Evolutionary conservation across 37 sponge, comb jelly and placozoan genomes (phyloP).

Genomic region (Aplysina aerophoba): DNA sequence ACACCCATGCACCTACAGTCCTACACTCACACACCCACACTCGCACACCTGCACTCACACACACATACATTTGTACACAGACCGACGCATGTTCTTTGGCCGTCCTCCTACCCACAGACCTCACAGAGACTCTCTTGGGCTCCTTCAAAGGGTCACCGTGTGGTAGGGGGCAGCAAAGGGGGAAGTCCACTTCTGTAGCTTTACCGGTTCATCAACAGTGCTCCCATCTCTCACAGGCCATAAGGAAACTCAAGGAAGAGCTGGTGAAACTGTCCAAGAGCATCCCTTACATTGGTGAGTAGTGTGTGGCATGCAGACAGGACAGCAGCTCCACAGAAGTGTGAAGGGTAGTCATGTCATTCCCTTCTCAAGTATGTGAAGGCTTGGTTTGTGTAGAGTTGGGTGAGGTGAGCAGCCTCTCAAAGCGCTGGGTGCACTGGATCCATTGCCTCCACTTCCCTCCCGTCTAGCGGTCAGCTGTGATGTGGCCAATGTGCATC

Average conservation of each 20-base stretch:
- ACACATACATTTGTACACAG: not conserved
- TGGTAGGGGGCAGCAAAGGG: not conserved
- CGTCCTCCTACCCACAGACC: not conserved
- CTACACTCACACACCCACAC: not conserved
- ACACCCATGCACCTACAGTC: not conserved
- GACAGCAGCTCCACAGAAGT: too few species aligned
- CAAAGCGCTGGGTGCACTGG: too few species aligned
- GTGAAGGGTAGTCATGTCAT: too few species aligned
- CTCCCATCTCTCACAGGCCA: not conserved
- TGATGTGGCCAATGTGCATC: not conserved
- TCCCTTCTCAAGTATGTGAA: too few species aligned
- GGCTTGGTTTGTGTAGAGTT: too few species aligned
- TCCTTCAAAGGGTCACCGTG: not conserved
- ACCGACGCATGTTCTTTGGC: too few species aligned
- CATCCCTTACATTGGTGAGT: constrained; percentile 1
- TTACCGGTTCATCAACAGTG: not conserved
- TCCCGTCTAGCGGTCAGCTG: not conserved
- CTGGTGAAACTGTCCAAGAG: not conserved
- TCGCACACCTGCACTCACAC: not conserved
- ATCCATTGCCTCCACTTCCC: too few species aligned
- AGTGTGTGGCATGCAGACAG: not conserved
- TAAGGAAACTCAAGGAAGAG: not conserved
- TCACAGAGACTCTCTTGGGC: not conserved
- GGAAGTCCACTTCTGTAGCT: too few species aligned
- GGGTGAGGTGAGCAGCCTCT: too few species aligned